Conservation (phyloP, 2,888 invertebrate genomes). For the Tachina grossa region DNA sequence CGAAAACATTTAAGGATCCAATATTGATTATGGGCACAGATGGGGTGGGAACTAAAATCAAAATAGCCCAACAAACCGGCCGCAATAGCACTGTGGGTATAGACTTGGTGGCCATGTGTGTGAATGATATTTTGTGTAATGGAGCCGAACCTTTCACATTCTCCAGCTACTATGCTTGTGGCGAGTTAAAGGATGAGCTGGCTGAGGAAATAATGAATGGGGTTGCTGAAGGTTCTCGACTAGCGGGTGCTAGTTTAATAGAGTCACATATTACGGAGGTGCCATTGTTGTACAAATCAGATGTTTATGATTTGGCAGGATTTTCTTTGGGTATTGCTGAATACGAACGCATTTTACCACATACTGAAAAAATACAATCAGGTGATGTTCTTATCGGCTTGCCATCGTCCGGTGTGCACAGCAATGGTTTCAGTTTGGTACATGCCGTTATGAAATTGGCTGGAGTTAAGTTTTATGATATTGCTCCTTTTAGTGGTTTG, state of each 20-base stretch:
- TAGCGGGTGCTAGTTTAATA: conserved; percentile 94
- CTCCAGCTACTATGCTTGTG: conserved; percentile 96
- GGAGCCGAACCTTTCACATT: conserved; percentile 98
- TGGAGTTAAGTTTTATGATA: conserved; percentile 87
- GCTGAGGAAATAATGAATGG: conserved; percentile 84
- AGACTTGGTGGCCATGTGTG: conserved; percentile 99
- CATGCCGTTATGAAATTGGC: conserved; percentile 91
- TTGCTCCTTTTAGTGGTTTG: conserved; percentile 89
- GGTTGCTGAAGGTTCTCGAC: conserved; percentile 92
- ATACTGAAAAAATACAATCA: conserved; percentile 86
- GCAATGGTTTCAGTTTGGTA: conserved; percentile 98
- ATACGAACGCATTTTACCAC: conserved; percentile 88
- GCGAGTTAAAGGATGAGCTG: conserved; percentile 88
- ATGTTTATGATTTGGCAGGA: conserved; percentile 97
- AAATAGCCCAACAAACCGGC: conserved; percentile 91
- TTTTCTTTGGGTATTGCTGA: conserved; percentile 98
- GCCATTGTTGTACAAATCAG: conserved; percentile 94
- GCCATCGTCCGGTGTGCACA: conserved; percentile 96
- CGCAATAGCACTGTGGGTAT: conserved; percentile 93
- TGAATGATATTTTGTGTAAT: conserved; percentile 97
- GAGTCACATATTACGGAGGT: conserved; percentile 97
- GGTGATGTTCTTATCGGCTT: conserved; percentile 95
- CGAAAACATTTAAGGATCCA: conserved; percentile 86
- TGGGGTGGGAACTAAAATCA: conserved; percentile 99
- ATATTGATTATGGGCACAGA: conserved; percentile 97